Conservation (phyloP, 2,113 vertebrate species). For the Lynx canadensis region DNA sequence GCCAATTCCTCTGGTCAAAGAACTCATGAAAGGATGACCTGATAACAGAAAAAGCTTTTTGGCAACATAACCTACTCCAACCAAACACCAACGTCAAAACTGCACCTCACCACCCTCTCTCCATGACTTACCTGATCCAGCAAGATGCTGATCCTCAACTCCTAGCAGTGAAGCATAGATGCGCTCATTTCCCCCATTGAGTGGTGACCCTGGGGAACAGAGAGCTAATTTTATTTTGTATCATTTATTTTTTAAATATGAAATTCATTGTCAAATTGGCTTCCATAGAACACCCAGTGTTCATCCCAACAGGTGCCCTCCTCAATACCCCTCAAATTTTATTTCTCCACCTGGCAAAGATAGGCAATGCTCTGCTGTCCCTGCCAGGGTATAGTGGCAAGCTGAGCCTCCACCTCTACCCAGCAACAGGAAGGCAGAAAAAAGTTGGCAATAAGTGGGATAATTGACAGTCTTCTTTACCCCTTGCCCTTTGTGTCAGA, state of each 20-base stretch:
- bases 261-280: too few species aligned
- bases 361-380: neutral
- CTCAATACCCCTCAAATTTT: neutral
- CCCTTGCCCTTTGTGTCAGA: neutral
- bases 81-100: neutral
- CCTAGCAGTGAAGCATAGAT: neutral
- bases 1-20: neutral
- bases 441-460: neutral
- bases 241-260: too few species aligned
- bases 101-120: neutral
- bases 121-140: neutral
- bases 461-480: neutral
- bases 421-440: neutral
- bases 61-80: neutral
- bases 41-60: neutral
- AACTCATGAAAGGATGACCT: neutral
- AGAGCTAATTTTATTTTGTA: neutral
- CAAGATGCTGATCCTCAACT: neutral
- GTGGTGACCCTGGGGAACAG: neutral
- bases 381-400: neutral
- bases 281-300: too few species aligned
- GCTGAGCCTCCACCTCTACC: neutral
- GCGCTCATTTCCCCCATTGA: neutral
- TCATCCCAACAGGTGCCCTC: too few species aligned
- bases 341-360: neutral